These are phyloP conservation scores for Electrona antarctica DNA, from an alignment of 2,113 vertebrate species.

Conservation along the genomic window DNA sequence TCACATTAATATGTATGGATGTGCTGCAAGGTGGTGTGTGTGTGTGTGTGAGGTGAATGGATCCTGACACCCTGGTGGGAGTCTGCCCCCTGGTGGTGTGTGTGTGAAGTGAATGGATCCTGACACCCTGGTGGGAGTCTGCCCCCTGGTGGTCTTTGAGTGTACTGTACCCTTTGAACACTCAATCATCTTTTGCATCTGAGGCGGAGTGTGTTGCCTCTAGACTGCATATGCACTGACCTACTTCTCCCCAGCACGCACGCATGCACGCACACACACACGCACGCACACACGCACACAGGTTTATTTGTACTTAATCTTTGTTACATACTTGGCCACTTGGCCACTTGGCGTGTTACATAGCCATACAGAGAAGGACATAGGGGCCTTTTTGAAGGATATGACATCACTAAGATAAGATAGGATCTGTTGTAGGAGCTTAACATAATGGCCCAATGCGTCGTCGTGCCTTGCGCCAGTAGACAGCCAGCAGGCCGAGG, in stretches of 20 bases:
- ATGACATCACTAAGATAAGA: too few relatives aligned
- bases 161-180: not conserved
- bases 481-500: too few relatives aligned
- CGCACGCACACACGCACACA: not conserved
- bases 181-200: too few relatives aligned
- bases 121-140: conserved; percentile 33
- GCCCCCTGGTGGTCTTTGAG: conserved; percentile 65
- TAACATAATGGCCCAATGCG: conserved; percentile 8
- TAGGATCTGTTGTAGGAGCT: conserved; percentile 3
- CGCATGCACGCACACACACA: not conserved
- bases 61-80: conserved; percentile 19
- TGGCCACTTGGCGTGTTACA: too few relatives aligned
- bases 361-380: too few relatives aligned
- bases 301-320: too few relatives aligned
- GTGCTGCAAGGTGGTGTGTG: too few relatives aligned
- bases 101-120: not conserved
- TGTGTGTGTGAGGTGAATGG: not conserved
- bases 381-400: too few relatives aligned
- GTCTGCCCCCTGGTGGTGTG: conserved; percentile 65
- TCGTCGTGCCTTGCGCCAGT: too few relatives aligned
- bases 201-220: too few relatives aligned
- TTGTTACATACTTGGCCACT: not conserved
- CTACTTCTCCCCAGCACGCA: conserved; percentile 11
- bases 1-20: not conserved
- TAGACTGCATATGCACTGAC: conserved; percentile 10